Base-by-base conservation (phyloP, 2,888 invertebrate genomes). In the Agonopterix heracliana region DNA sequence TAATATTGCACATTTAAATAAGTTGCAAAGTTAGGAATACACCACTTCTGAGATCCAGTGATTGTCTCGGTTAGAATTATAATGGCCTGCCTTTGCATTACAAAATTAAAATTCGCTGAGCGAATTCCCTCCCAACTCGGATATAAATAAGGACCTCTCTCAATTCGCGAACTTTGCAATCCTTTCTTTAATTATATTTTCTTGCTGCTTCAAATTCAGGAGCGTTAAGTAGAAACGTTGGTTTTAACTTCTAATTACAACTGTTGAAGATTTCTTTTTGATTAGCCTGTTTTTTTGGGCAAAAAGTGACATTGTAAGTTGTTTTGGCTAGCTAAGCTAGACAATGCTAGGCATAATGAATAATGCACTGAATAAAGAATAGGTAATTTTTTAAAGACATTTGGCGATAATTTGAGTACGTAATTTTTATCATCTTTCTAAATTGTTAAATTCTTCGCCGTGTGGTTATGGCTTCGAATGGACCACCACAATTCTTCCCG, bases 41-140 rank as follows among this genome's bases (percentile, higher is more conserved):
- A 43, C 43, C 13, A 9, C 8, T 38, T 8, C 61, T 60, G 52
- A 63, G 61, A 64, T 66, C 54, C 57, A 55, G 53, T 63, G 66
- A 73, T 73, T 73, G 69, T 71, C 66, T 63, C 50, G 50, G 48
- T 64, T 60, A 59, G 61, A 70, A 72, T 72, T 70, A 74, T 68
- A 69, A 70, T 63, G 59, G 62, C 48, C 58, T 49, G 53, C 61
- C 64, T 65, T 66, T 71, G 69, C 70, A 72, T 78, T 74, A 76
- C 66, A 64, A 65, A 78, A 81, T 80, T 81, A 78, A 81, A 78
- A 81, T 78, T 78, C 75, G 72, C 73, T 68, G 72, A 74, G 72
- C 70, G 68, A 69, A 68, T 66, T 63, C 64, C 61, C 59, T 60
- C 57, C 60, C 57, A 61, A 68, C 70, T 70, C 66, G 63, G 66